Base-by-base conservation (phyloP, 1,140 invertebrate species). In the Bursaphelenchus mucronatus region DNA sequence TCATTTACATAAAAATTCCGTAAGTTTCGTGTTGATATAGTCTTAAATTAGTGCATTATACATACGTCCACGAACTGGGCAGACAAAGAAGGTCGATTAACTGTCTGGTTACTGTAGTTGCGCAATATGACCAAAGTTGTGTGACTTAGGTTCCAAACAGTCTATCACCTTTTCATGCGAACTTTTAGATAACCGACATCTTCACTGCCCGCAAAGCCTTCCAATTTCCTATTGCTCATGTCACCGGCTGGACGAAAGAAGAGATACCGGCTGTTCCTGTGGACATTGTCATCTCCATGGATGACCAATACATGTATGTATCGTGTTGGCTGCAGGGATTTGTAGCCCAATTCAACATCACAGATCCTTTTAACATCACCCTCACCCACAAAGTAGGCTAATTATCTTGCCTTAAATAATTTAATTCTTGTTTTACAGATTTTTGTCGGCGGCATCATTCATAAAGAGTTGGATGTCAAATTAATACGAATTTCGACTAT, bases 271-370 rank as follows among this genome's bases (percentile, higher is more conserved):
- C 73, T 11, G 47, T 74, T 21, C 71, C 73, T 3, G 54, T 55
- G 17, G 73, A 76, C 43, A 73, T 96, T 64, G 91, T 91, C 0
- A 83, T 97, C 45, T 96, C 93, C 0, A 79, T 97, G 78, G 92
- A 97, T 81, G 94, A 97, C 81, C 88, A 88, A 66, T 97, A 87
- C 80, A 82, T 97, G 0, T 97, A 94, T 82, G 86, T 94, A 43
- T 89, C 87, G 58, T 91, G 90, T 79, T 97, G 91, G 91, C 77
- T 91, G 0, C 93, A 96, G 75, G 94, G 86, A 13, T 93, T 97
- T 80, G 86, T 97, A 5, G 86, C 91, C 44, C 93, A 97, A 77
- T 97, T 97, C 77, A 90, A 97, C 81, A 89, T 97, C 55, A 87
- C 88, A 0, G 87, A 95, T 80, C 87, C 88, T 0, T 83, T 83